A percentile compares a stretch with the other conserved stretches of the same genome.
Evolutionary conservation across 2,888 invertebrate genomes (phyloP).

Genomic region (Ceraclea dissimilis): DNA sequence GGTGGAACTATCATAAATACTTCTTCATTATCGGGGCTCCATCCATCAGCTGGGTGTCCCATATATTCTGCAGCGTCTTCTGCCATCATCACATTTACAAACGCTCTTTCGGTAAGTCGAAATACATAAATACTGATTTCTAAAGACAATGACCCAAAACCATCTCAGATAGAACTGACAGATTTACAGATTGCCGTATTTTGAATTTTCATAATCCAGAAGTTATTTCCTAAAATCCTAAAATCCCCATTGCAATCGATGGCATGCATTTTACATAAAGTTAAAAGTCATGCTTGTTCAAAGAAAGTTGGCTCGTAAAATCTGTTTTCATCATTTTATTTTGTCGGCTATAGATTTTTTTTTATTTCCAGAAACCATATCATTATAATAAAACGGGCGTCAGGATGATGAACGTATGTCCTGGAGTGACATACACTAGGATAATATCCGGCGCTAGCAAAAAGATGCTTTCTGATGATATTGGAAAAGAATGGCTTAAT

Average conservation of each 20-base stretch:
- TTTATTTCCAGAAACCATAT: conserved; percentile 27
- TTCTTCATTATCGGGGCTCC: conserved; percentile 38
- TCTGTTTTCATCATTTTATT: no score
- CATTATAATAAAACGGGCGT: conserved; percentile 29
- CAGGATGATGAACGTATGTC: conserved; percentile 31
- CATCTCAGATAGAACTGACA: no score
- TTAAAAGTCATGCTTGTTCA: no score
- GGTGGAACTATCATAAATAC: conserved; percentile 46
- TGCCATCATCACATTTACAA: conserved; percentile 28
- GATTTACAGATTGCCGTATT: no score
- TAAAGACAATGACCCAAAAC: no score
- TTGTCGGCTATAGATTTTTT: no score
- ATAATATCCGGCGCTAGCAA: conserved; percentile 25
- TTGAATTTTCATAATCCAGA: no score
- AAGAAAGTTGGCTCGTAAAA: no score
- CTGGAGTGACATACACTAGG: conserved; percentile 30
- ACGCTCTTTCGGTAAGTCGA: conserved; percentile 27
- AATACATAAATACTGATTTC: background rate
- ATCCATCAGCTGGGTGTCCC: conserved; percentile 34
- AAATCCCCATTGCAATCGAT: no score
- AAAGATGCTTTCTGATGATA: conserved; percentile 22
- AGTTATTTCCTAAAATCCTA: no score
- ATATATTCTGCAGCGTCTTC: conserved; percentile 36
- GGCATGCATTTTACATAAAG: no score
- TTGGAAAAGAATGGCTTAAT: conserved; percentile 23